Conservation (phyloP, 1,140 invertebrate species). For the Aricia agestis region DNA sequence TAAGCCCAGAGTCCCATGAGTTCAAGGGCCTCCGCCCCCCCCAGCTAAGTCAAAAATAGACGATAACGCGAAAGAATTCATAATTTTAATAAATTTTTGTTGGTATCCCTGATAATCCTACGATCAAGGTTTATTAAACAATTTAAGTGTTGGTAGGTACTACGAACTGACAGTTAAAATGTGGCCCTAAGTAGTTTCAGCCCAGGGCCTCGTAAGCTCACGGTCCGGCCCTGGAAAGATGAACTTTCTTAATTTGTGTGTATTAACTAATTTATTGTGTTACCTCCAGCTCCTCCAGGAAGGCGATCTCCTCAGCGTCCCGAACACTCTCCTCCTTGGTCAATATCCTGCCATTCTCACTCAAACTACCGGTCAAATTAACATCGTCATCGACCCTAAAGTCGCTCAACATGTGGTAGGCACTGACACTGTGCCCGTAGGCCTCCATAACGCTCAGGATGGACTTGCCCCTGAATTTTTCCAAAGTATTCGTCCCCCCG, state of each 20-base stretch:
- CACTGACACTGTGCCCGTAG: constrained; percentile 78
- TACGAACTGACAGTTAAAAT: too few species aligned
- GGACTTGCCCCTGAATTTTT: constrained; percentile 71
- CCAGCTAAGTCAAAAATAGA: too few species aligned
- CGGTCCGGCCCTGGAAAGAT: too few species aligned
- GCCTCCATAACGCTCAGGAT: constrained; percentile 72
- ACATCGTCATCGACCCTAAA: constrained; percentile 59
- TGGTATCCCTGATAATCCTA: too few species aligned
- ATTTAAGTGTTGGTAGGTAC: too few species aligned
- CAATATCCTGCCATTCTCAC: constrained; percentile 60
- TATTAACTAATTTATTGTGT: constrained; percentile 2
- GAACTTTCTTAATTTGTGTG: neutral
- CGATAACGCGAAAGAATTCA: too few species aligned
- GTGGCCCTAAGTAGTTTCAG: too few species aligned
- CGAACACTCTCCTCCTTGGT: constrained; percentile 47
- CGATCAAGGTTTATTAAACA: too few species aligned
- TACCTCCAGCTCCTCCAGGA: constrained; percentile 64
- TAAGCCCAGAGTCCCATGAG: too few species aligned
- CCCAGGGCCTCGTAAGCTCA: too few species aligned
- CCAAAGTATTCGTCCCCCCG: constrained; percentile 78
- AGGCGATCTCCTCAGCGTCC: constrained; percentile 47
- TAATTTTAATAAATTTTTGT: too few species aligned
- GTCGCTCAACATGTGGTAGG: constrained; percentile 80
- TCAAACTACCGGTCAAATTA: constrained; percentile 53
- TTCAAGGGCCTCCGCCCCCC: too few species aligned